Conservation (phyloP, 2,888 invertebrate species). For the Drosophila picticornis region DNA sequence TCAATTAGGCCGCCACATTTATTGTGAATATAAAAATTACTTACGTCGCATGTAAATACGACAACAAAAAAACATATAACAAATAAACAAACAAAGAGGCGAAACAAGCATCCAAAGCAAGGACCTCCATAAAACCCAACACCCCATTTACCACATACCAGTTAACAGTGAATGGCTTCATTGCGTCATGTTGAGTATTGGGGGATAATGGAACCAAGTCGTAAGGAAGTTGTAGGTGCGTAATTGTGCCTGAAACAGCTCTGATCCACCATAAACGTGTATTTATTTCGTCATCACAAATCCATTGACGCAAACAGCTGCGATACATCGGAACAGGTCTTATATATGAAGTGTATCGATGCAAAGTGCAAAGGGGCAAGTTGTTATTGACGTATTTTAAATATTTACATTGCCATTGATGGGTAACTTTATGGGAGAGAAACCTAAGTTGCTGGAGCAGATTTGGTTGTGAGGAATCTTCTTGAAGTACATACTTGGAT, state of each 20-base stretch:
- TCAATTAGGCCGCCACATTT: constrained; percentile 59
- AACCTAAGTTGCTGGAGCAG: background rate
- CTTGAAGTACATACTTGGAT: background rate
- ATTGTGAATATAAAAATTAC: constrained; percentile 61
- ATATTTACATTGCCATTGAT: background rate
- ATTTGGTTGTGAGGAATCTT: background rate
- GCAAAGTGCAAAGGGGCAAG: background rate
- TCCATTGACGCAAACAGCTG: background rate
- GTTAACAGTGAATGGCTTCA: constrained; percentile 30
- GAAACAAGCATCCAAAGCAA: constrained; percentile 11
- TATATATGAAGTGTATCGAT: background rate
- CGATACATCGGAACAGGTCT: background rate
- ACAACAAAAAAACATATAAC: constrained; percentile 12
- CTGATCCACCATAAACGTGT: background rate
- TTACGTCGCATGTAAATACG: constrained; percentile 57
- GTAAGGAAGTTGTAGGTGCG: constrained; percentile 12
- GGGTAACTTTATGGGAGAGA: background rate
- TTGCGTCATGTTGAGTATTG: constrained; percentile 28
- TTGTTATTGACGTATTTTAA: background rate
- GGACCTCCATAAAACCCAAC: constrained; percentile 6
- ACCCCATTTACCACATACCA: background rate
- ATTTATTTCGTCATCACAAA: background rate
- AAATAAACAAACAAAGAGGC: constrained; percentile 24
- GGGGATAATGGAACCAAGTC: constrained; percentile 27
- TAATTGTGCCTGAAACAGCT: constrained; percentile 13